These are phyloP conservation scores for Dromaius novaehollandiae DNA, from an alignment of 2,113 vertebrate species.

Conservation along the genomic window DNA sequence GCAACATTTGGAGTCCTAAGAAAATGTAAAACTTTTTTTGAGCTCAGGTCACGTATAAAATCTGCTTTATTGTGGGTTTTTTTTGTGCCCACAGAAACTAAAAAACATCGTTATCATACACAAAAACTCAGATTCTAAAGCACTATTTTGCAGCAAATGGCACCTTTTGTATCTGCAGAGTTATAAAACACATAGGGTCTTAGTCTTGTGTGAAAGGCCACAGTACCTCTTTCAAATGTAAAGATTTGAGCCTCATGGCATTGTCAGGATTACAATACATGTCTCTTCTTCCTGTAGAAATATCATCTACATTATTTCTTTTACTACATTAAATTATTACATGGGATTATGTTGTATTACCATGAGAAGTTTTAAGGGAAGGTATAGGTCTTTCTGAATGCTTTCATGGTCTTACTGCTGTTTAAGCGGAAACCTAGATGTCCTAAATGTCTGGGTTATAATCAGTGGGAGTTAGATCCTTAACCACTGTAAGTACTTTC, in stretches of 20 bases:
- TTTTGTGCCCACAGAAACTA: not conserved
- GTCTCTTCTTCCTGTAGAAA: not conserved
- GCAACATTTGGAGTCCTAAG: not conserved
- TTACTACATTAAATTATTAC: not conserved
- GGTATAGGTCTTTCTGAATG: not conserved
- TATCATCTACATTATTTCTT: not conserved
- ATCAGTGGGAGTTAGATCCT: not conserved
- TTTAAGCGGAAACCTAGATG: not conserved
- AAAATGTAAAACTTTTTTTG: not conserved
- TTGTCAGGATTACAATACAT: not conserved
- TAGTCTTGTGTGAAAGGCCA: not conserved
- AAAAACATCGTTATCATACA: not conserved
- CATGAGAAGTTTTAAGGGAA: not conserved
- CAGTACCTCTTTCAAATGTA: not conserved
- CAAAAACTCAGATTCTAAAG: not conserved
- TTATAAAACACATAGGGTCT: not conserved
- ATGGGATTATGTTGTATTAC: not conserved
- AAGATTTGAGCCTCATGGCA: not conserved
- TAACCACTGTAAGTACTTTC: not conserved
- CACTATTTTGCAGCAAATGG: not conserved
- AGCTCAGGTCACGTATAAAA: not conserved
- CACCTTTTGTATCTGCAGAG: not conserved
- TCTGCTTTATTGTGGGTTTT: not conserved
- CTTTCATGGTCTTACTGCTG: not conserved
- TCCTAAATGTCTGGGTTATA: not conserved